A percentile compares a stretch with the other conserved stretches of the same genome.
These are phyloP conservation scores for Agrotis segetum DNA, from an alignment of 2,888 invertebrate species.

Conservation along the genomic window DNA sequence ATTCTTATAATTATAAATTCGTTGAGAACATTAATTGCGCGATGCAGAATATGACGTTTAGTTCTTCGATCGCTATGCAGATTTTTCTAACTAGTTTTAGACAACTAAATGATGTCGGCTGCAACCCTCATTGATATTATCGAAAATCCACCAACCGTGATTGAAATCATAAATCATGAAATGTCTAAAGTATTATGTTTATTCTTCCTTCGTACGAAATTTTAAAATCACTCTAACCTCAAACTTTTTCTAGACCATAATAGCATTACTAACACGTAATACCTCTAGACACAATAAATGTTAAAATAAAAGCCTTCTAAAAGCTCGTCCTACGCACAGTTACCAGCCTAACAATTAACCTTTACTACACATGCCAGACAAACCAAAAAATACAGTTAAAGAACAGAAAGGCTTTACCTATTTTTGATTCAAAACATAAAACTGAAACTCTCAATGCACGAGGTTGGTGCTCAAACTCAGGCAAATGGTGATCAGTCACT, in stretches of 20 bases:
- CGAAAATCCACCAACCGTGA: background rate
- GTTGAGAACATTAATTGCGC: too few relatives aligned
- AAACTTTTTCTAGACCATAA: slow-evolving; percentile 11
- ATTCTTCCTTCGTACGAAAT: background rate
- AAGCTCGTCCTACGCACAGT: slow-evolving; percentile 46
- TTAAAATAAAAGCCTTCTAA: slow-evolving; percentile 36
- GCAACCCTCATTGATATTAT: background rate
- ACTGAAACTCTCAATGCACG: too few relatives aligned
- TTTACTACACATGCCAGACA: slow-evolving; percentile 24
- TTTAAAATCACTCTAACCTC: slow-evolving; percentile 13
- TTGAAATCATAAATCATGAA: background rate
- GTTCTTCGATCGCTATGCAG: too few relatives aligned
- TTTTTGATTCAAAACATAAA: background rate
- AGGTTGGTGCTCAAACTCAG: too few relatives aligned
- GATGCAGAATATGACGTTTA: too few relatives aligned
- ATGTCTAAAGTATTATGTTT: too few relatives aligned
- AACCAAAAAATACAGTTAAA: slow-evolving; percentile 9
- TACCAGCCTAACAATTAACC: slow-evolving; percentile 45
- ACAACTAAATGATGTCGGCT: too few relatives aligned
- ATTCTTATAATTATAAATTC: too few relatives aligned
- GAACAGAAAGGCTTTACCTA: background rate
- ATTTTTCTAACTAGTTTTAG: too few relatives aligned
- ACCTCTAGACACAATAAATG: slow-evolving; percentile 20
- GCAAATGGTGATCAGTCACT: too few relatives aligned
- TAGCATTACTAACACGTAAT: slow-evolving; percentile 11